Percentiles rank a stretch among this genome's conserved stretches.
Evolutionary conservation across 2,797 vertebrate species (phyloP).

Genomic region (Rhinoraja longicauda): DNA sequence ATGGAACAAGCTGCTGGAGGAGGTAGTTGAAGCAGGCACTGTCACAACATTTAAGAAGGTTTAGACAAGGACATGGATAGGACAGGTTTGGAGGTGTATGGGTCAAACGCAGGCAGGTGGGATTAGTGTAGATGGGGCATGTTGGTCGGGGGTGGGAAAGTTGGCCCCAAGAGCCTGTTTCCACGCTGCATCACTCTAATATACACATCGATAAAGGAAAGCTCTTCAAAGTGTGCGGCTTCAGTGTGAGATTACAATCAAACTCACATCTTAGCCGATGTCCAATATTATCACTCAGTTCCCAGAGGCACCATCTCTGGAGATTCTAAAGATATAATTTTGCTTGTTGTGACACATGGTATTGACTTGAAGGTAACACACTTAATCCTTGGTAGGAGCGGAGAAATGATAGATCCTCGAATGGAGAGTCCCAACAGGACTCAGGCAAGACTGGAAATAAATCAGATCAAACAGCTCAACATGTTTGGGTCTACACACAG

Average conservation of each 20-base stretch:
- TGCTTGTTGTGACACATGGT: not conserved
- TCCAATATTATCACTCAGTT: not conserved
- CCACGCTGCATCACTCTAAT: too few relatives aligned
- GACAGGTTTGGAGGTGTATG: too few relatives aligned
- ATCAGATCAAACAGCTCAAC: constrained; percentile 7
- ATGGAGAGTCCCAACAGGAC: not conserved
- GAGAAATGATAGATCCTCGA: not conserved
- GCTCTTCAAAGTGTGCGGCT: not conserved
- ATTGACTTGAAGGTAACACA: not conserved
- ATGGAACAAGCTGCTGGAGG: too few relatives aligned
- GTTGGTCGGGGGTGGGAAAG: too few relatives aligned
- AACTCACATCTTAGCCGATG: constrained; percentile 13
- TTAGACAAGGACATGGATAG: too few relatives aligned
- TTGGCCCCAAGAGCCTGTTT: too few relatives aligned
- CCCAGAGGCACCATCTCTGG: not conserved
- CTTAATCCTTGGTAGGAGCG: not conserved
- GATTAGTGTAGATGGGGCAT: too few relatives aligned
- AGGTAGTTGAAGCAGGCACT: too few relatives aligned
- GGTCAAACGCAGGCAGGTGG: too few relatives aligned
- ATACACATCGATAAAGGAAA: not conserved
- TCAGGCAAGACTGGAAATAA: not conserved
- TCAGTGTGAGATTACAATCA: not conserved
- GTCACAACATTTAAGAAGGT: too few relatives aligned
- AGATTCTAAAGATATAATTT: constrained; percentile 29
- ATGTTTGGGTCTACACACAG: too few relatives aligned